phyloP scores from a whole-genome alignment of 2,113 vertebrate species.

The Hippocampus barbouri region DNA sequence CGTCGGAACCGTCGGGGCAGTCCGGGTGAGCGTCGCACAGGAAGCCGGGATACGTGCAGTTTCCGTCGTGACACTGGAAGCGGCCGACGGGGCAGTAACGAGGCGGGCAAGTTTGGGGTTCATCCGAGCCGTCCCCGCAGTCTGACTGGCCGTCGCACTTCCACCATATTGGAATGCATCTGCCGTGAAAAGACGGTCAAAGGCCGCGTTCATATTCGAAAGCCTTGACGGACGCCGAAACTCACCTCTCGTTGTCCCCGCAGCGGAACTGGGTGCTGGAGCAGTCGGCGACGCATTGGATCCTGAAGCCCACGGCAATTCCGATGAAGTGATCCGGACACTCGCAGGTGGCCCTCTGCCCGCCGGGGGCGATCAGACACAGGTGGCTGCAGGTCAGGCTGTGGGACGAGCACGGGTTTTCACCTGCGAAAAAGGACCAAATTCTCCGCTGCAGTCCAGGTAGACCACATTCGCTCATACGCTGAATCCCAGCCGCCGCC shows the following conservation, averaged over 20 bases:
- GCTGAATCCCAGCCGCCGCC: not conserved
- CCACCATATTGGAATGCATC: constrained; percentile 72
- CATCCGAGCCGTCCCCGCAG: constrained; percentile 67
- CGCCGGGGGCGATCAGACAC: constrained; percentile 68
- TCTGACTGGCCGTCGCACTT: constrained; percentile 69
- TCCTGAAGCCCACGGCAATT: constrained; percentile 52
- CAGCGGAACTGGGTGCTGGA: constrained; percentile 74
- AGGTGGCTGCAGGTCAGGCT: constrained; percentile 64
- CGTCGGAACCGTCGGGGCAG: constrained; percentile 69
- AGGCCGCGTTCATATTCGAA: not conserved
- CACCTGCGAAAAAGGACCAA: constrained; percentile 32
- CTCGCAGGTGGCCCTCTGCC: constrained; percentile 51
- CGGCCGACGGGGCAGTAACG: constrained; percentile 60
- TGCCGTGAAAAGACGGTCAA: constrained; percentile 1
- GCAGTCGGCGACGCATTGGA: constrained; percentile 71
- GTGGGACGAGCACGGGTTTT: constrained; percentile 65
- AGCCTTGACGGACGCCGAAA: too few species aligned
- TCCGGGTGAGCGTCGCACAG: constrained; percentile 58
- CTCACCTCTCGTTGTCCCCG: constrained; percentile 68
- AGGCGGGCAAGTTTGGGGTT: constrained; percentile 63
- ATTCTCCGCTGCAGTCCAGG: not conserved
- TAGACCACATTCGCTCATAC: too few species aligned
- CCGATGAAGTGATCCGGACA: constrained; percentile 70
- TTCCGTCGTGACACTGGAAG: constrained; percentile 70
- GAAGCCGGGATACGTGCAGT: constrained; percentile 63